These are phyloP conservation scores for Arenicola marina DNA, from an alignment of 2,888 invertebrate species.

Conservation along the genomic window DNA sequence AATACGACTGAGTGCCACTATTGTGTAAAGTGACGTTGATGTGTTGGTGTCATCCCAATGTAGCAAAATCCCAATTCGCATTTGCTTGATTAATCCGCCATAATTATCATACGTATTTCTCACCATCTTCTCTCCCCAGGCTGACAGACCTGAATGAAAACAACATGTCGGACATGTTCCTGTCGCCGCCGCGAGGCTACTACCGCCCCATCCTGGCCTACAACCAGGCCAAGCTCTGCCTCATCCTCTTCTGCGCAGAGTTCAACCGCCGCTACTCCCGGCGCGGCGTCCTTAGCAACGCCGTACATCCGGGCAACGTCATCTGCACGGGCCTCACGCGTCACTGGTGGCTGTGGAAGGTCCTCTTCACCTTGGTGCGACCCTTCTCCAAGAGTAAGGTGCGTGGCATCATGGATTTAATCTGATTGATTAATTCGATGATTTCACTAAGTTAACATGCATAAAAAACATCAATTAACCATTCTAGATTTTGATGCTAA, in stretches of 20 bases:
- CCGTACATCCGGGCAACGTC: conserved; percentile 71
- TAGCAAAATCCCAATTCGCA: too few species aligned
- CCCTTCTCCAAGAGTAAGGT: conserved; percentile 95
- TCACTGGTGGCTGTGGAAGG: conserved; percentile 82
- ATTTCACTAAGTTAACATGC: too few species aligned
- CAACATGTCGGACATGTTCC: conserved; percentile 59
- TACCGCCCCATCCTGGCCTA: conserved; percentile 86
- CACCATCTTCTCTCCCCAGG: conserved; percentile 39
- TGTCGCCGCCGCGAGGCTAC: conserved; percentile 72
- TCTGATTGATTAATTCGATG: too few species aligned
- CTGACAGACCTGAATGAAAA: conserved; percentile 50
- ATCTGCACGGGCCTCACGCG: conserved; percentile 77
- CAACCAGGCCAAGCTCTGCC: conserved; percentile 84
- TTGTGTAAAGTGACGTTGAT: too few species aligned
- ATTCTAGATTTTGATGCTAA: too few species aligned
- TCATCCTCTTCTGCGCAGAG: conserved; percentile 81
- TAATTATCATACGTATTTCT: too few species aligned
- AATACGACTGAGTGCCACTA: too few species aligned
- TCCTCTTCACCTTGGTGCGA: conserved; percentile 79
- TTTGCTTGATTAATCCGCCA: too few species aligned
- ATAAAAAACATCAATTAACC: too few species aligned
- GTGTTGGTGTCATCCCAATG: too few species aligned
- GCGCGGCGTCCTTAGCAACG: conserved; percentile 39
- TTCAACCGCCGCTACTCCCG: conserved; percentile 66
- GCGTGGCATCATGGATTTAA: conserved; percentile 56